Base-by-base conservation (phyloP, 2,113 vertebrate genomes). In the Stictonetta naevosa region DNA sequence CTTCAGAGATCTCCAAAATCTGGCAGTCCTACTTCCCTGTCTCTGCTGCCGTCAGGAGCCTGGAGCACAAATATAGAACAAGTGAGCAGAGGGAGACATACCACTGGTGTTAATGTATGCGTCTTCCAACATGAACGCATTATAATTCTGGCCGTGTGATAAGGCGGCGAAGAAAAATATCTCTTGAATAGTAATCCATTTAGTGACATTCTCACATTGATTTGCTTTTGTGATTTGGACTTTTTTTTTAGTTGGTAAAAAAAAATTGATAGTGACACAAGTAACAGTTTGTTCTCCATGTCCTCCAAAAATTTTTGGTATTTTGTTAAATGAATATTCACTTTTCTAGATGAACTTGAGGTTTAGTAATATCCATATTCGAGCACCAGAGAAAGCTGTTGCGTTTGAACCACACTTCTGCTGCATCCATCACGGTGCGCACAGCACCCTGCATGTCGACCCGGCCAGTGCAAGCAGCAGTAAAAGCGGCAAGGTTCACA, bases 121-220 rank as follows among this genome's bases (percentile, higher is more conserved):
- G 26, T 64, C 59, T 64, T 86, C 87, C 87, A 72, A 91, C 85
- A 38, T 9, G 64, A 94, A 88, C 46, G 46, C 75, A 86, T 90
- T 76, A 76, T 34, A 85, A 88, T 91, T 83, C 87, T 67, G 34
- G 25, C 31, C 6, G 0, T 77, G 78, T 36, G n/a, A 71, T 48
- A 79, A 78, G 11, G 42, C 63, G 86, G 77, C 53, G 86, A 16
- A 13, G 1, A 67, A 86, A 67, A 82, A 40, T 31, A 67, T 40
- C 75, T 63, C 90, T 34, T 59, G 71, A 77, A 89, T 86, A 90
- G 78, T 83, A 91, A 87, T 59, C n/a, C 59, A 59, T 67, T 86
- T 75, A 77, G 82, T n/a, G 68, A 69, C 59, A 64, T 9, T 85
- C 59, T 80, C 79, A 86, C 25, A 56, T 6, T 29, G 8, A 90